Evolutionary conservation across 1,140 invertebrate species (phyloP), one percentile per base, ranked within the genome.

Genomic region (Drosophila parabipectinata): DNA sequence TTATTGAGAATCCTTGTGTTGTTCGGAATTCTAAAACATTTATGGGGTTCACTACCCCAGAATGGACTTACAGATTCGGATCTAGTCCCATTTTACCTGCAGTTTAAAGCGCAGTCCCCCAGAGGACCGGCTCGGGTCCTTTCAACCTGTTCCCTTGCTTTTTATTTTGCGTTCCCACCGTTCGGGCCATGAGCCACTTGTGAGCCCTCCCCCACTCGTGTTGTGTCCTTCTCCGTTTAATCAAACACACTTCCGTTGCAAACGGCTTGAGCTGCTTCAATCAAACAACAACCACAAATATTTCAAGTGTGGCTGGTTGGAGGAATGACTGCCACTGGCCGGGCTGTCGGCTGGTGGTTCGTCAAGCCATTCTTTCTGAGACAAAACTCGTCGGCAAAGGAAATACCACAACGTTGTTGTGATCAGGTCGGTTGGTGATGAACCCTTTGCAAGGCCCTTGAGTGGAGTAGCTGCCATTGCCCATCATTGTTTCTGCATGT

Each of bases 231-330:
- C 58, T 72, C 78, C 82, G 82, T 85, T 85, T 87, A 85, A 85
- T 85, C 82, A 85, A 85, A 85, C 82, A 85, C 82, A 85, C 82
- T 85, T 85, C 82, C 82, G 82, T 81, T 87, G 82, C 82, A 76
- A 85, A 82, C 82, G 78, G 78, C 82, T 85, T 87, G 82, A 85
- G 85, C 78, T 59, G 83, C 82, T 85, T 87, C 82, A 85, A 85
- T 85, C 82, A 85, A 85, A 85, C 78, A 85, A 85, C 82, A 87
- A 88, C 82, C 82, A 87, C 82, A 85, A 75, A 85, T 82, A 82
- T 85, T 85, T 85, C 82, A 85, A 85, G 82, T 87, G 75, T 56
- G 74, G 69, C 69, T 68, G 79, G 80, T 62, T 83, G 79, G 72
- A 74, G 77, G 66, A 18, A 53, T 21, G 58, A 53, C 26, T 61